Conservation (phyloP, 2,797 vertebrate genomes). For the Sorex maritimensis region DNA sequence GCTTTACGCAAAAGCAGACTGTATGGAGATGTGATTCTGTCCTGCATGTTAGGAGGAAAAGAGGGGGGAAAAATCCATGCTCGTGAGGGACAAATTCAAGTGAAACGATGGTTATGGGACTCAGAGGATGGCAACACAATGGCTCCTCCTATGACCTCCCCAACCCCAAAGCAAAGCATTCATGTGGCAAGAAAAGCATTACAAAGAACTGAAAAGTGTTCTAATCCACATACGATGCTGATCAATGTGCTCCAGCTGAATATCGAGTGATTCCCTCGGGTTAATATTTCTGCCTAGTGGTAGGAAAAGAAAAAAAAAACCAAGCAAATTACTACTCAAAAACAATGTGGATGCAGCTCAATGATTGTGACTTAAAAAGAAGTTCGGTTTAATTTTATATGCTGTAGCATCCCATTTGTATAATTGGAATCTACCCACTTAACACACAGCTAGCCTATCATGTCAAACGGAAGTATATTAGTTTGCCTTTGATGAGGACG, state of each 20-base stretch:
- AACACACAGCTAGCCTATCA: not conserved
- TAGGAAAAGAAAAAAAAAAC: constrained; percentile 33
- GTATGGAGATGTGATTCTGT: constrained; percentile 82
- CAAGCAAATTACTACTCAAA: not conserved
- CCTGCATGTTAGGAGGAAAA: constrained; percentile 83
- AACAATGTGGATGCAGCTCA: not conserved
- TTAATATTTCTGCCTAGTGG: not conserved
- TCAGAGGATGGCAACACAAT: constrained; percentile 62
- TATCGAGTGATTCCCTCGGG: not conserved
- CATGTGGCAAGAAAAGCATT: constrained; percentile 34
- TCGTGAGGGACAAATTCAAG: constrained; percentile 65
- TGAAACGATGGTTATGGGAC: constrained; percentile 20
- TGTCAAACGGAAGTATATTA: not conserved
- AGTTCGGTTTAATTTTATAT: not conserved
- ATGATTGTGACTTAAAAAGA: not conserved
- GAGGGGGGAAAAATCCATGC: constrained; percentile 82
- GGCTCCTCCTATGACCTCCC: constrained; percentile 68
- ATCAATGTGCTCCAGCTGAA: constrained; percentile 45
- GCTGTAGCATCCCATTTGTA: not conserved
- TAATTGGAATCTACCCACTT: not conserved
- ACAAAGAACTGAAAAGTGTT: constrained; percentile 61
- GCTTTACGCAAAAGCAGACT: constrained; percentile 86
- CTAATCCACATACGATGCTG: constrained; percentile 6
- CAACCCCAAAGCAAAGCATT: constrained; percentile 24
- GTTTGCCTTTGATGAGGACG: constrained; percentile 7